Evolutionary conservation across 2,888 invertebrate genomes (phyloP).

Genomic region (Apamea epomidion): DNA sequence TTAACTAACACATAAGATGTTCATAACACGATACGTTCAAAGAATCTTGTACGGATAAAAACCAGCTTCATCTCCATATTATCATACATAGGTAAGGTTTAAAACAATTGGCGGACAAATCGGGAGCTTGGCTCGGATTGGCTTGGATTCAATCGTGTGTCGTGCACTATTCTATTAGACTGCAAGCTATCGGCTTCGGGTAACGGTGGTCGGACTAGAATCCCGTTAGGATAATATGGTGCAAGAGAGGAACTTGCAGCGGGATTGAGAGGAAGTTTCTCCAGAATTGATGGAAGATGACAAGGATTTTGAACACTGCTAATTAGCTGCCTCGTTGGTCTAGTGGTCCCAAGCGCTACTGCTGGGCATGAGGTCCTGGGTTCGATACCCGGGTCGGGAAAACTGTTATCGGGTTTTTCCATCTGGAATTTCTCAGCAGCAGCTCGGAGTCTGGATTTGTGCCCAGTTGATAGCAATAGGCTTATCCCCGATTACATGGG

Average conservation of each 20-base stretch:
- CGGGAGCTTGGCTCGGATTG: slow-evolving; percentile 36
- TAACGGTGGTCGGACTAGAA: slow-evolving; percentile 55
- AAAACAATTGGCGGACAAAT: slow-evolving; percentile 56
- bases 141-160: slow-evolving; percentile 53
- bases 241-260: slow-evolving; percentile 25
- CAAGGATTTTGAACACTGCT: not conserved
- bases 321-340: not conserved
- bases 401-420: not conserved
- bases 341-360: not conserved
- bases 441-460: not conserved
- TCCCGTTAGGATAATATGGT: slow-evolving; percentile 53
- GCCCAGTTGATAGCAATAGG: not conserved
- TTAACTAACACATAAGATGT: not conserved
- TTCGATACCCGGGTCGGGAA: not conserved
- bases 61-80: slow-evolving; percentile 13
- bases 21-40: not conserved
- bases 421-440: not conserved
- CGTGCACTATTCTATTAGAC: slow-evolving; percentile 64
- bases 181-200: slow-evolving; percentile 49
- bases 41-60: not conserved
- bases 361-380: not conserved
- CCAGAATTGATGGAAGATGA: not conserved
- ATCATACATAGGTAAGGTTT: slow-evolving; percentile 24
- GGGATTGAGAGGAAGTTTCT: not conserved
- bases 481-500: not conserved